Percentiles rank a stretch among this genome's conserved stretches.
Evolutionary conservation across 2,888 invertebrate genomes (phyloP).

Genomic region (Salpingus planirostris): DNA sequence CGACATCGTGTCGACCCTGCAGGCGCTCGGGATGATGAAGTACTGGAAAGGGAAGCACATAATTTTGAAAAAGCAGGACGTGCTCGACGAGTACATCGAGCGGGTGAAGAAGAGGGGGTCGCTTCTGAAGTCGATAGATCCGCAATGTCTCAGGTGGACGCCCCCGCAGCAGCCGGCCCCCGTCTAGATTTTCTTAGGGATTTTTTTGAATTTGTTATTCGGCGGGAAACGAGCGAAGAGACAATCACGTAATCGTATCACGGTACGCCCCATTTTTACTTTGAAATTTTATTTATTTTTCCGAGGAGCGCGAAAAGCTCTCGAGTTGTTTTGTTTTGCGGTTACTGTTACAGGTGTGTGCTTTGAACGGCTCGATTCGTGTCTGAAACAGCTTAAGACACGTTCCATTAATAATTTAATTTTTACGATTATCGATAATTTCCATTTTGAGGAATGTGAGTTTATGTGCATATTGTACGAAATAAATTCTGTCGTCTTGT

Average conservation of each 20-base stretch:
- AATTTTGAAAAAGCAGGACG: slow-evolving; percentile 89
- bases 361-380: no score
- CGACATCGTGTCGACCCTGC: slow-evolving; percentile 95
- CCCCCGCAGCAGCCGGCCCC: slow-evolving; percentile 50
- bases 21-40: slow-evolving; percentile 94
- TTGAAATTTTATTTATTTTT: background rate
- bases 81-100: slow-evolving; percentile 85
- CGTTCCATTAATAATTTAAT: no score
- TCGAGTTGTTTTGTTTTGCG: no score
- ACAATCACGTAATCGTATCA: no score
- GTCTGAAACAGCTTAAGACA: no score
- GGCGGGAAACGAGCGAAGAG: slow-evolving; percentile 4
- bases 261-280: slow-evolving; percentile 6
- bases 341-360: no score
- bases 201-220: slow-evolving; percentile 1
- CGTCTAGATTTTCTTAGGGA: no score
- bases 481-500: no score
- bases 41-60: slow-evolving; percentile 96
- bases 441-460: no score
- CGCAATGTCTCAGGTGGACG: slow-evolving; percentile 80
- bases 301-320: slow-evolving; percentile 8
- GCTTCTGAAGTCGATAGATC: slow-evolving; percentile 81
- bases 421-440: no score
- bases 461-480: no score
- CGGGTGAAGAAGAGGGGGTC: slow-evolving; percentile 65